These are phyloP conservation scores for Cephus spinipes DNA, from an alignment of 2,888 invertebrate genomes.

Conservation along the genomic window DNA sequence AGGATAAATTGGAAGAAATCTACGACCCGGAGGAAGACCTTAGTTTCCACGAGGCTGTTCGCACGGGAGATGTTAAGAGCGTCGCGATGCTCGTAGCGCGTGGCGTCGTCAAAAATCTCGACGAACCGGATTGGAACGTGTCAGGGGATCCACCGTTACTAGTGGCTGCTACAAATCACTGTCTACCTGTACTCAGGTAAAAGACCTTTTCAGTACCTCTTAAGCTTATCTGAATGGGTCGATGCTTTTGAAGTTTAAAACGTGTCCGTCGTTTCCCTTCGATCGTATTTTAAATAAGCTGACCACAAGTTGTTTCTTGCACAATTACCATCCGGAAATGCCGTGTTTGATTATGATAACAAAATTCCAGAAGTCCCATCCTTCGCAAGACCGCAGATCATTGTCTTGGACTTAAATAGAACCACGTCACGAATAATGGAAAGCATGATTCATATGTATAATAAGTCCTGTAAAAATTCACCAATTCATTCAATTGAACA, in stretches of 20 bases:
- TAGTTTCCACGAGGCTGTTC: constrained; percentile 53
- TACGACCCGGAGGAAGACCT: constrained; percentile 19
- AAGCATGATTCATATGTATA: not conserved
- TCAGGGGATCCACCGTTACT: constrained; percentile 61
- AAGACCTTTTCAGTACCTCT: constrained; percentile 16
- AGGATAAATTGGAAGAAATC: not conserved
- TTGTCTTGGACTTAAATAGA: not conserved
- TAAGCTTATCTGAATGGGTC: not conserved
- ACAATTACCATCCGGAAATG: not conserved
- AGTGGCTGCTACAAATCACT: constrained; percentile 58
- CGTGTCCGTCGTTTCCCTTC: not conserved
- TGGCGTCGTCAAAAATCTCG: constrained; percentile 49
- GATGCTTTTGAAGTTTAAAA: not conserved
- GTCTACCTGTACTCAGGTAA: constrained; percentile 56
- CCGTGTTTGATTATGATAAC: not conserved
- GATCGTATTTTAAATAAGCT: not conserved
- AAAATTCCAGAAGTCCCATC: not conserved
- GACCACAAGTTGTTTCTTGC: not conserved
- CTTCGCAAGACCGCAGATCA: not conserved
- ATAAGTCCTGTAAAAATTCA: not conserved
- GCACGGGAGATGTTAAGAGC: constrained; percentile 47
- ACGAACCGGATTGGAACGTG: constrained; percentile 62
- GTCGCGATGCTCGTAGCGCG: constrained; percentile 44
- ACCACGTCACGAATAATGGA: not conserved
- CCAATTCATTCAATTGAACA: not conserved